phyloP scores from a whole-genome alignment of 2,797 vertebrate genomes.

The Loriculus beryllinus region DNA sequence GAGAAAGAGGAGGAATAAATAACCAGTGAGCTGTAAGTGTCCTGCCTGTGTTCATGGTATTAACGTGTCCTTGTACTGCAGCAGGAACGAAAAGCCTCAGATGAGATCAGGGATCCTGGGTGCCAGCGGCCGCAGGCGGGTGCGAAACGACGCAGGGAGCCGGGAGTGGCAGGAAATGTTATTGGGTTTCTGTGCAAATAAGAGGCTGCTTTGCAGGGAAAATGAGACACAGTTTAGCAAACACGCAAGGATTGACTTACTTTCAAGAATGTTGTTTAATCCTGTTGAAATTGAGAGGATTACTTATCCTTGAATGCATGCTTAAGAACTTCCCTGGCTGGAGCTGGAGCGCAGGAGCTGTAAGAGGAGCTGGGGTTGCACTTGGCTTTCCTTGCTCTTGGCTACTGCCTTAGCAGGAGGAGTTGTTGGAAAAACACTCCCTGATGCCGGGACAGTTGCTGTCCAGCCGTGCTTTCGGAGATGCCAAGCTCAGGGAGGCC shows the following conservation, averaged over 20 bases:
- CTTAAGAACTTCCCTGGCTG: not conserved
- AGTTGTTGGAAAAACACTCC: not conserved
- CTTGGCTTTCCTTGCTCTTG: not conserved
- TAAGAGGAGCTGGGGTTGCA: not conserved
- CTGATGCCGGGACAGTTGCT: not conserved
- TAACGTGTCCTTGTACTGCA: not conserved
- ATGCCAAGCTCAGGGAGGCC: not conserved
- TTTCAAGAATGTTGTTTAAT: constrained; percentile 35
- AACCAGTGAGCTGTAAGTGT: not conserved
- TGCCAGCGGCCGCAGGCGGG: not conserved
- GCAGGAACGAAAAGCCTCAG: not conserved
- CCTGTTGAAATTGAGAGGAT: constrained; percentile 40
- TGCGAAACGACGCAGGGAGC: not conserved
- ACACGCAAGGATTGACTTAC: not conserved
- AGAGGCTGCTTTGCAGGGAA: not conserved
- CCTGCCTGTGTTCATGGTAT: not conserved
- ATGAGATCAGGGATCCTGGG: not conserved
- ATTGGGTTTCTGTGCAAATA: not conserved
- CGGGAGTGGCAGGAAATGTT: not conserved
- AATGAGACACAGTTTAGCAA: not conserved
- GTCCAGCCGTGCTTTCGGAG: not conserved
- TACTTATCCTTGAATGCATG: not conserved
- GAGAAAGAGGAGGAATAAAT: not conserved
- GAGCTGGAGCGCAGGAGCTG: not conserved
- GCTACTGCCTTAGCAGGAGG: not conserved